Evolutionary conservation across 2,797 vertebrate species (phyloP), one percentile per base, ranked within the genome.

Genomic region (Megaceryle alcyon): DNA sequence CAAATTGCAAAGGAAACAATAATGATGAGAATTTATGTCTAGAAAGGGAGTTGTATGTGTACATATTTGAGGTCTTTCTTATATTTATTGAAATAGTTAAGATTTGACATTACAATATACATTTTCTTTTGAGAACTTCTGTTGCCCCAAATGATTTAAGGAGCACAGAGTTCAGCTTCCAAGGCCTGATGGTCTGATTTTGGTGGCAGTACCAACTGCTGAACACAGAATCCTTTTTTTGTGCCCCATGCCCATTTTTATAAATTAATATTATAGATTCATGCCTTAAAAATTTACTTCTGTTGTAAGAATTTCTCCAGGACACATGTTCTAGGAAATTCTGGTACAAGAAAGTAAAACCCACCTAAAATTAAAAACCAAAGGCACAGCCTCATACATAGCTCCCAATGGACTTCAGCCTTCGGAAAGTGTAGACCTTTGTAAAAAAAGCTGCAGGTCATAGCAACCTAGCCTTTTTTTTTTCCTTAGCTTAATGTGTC

Each of bases 81-180:
- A 43, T 49, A 87, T 81, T 83, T 75, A 77, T 64, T 79, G 56
- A 80, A 82, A 87, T 90, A 81, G 44, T 77, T 80, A 70, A 80
- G 33, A n/a, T 84, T 75, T 84, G 1, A 1, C 33, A 79, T 73
- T 68, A 15, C 18, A 64, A 37, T 64, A 61, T 61, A 57, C 23
- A 33, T 82, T 84, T 96, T 29, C 35, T 82, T 83, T 46, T 1
- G 8, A 91, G 29, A 84, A 8, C 4, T 78, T 88, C 28, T 63
- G 37, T 86, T 84, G 31, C 51, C 84, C 39, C 17, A 82, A 54
- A 69, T 59, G 49, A 88, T 70, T 87, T 87, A 82, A 93, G 57
- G 23, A 88, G 5, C 18, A 66, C 23, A 66, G 21, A 63, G 60
- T 69, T 71, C 63, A 3, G 15, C 82, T 91, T 85, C 31, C 29